Evolutionary conservation across 2,888 invertebrate genomes (phyloP), one percentile per base, ranked within the genome.

Genomic region (Drosophila multiciliata): DNA sequence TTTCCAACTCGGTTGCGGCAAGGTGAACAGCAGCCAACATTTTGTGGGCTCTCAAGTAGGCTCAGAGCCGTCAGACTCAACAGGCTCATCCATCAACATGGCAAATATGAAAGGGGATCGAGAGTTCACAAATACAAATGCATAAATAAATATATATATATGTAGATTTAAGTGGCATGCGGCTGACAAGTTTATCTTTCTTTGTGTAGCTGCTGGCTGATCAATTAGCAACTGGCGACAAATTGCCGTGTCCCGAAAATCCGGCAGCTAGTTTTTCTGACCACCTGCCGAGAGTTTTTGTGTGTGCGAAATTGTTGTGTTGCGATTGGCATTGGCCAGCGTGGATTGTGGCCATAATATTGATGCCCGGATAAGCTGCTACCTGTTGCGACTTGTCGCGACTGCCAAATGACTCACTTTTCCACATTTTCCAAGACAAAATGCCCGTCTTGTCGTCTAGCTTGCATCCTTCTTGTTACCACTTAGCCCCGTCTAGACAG

Each of bases 151-250:
- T 26, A 26, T 9, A 17, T 17, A 8, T 1, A 4, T 45, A 12
- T 11, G n/a, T 7, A 40, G 17, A 40, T 40, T 57, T 57, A 57
- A 57, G 40, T 57, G 57, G 40, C 53, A 59, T 66, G n/a, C n/a
- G 60, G 64, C 66, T 60, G 57, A 75, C 71, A 67, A 26, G 36
- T 66, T 48, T 53, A 42, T 60, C 52, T 42, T 0, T 38, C 33
- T 52, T 52, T 55, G 70, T 40, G 40, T 60, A 42, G 70, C 38
- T 52, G 50, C 38, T 52, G 50, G 17, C 53, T 35, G 11, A 52
- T 75, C 90, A 90, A 87, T 90, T 87, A 87, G 89, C 87, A 82
- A 88, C 80, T 81, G 87, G 87, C 87, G 87, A 90, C 87, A 87
- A 87, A 86, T 88, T 83, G 88, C 70, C 74, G 63, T 52, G 50